These are phyloP conservation scores for Platalea minor DNA, from an alignment of 2,797 vertebrate genomes.

Conservation along the genomic window DNA sequence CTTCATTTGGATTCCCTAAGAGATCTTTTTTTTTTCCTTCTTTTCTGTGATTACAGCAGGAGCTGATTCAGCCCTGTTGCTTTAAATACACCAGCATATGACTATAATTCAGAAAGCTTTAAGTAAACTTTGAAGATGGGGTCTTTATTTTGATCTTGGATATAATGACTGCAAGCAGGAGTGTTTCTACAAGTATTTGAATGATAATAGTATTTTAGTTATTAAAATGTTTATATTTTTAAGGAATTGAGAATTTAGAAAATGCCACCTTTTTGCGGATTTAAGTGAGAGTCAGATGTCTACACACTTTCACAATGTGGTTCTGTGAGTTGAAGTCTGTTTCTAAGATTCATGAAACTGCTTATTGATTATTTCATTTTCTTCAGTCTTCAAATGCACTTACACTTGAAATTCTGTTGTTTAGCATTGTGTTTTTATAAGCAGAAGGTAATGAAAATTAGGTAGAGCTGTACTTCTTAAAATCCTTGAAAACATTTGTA, in stretches of 20 bases:
- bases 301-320: background rate
- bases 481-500: background rate
- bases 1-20: background rate
- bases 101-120: background rate
- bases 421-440: background rate
- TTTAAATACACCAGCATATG: background rate
- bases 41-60: background rate
- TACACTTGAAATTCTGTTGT: background rate
- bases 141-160: background rate
- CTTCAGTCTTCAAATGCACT: background rate
- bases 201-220: background rate
- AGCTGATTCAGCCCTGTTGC: background rate
- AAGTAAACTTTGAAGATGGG: background rate
- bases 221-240: background rate
- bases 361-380: background rate
- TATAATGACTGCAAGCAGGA: background rate
- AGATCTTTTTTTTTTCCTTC: fast-evolving
- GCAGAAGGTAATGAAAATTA: background rate
- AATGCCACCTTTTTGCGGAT: background rate
- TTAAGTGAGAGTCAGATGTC: background rate
- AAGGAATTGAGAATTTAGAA: background rate
- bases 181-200: background rate
- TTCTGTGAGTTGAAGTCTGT: background rate
- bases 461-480: background rate
- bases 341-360: background rate